Base-by-base conservation (phyloP, 2,888 invertebrate species). In the Anagyrus pseudococci region DNA sequence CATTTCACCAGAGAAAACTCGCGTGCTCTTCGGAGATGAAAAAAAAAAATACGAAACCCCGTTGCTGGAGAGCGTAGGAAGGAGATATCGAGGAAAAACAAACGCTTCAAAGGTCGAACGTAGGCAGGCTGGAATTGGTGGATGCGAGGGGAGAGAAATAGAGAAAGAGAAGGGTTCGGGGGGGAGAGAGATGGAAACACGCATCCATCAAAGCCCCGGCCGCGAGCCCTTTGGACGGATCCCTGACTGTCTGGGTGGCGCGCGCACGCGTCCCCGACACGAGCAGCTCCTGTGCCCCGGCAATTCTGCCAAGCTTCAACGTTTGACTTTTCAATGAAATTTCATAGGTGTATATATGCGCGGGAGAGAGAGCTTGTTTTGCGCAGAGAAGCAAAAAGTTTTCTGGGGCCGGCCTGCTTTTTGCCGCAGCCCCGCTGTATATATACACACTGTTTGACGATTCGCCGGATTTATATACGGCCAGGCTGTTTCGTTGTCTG, bases 291-390 rank as follows among this genome's bases (percentile, higher is more conserved):
- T 1, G 22, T 48, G 33, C 37, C 29, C 10, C 44, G 46, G 43
- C 59, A 56, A 23, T 55, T 20, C 41, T 55, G 47, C 50, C 66
- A 58, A n/a, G 50, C 10, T 22, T 13, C 43, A 15, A 22, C 25
- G 59, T 54, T 46, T 65, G 54, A 37, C 17, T 25, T 61, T 57
- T 54, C 53, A 48, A 53, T 53, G 56, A 53, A 59, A 66, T 66
- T 59, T 37, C 33, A 8, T 37, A 7, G 29, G 29, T 29, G 10
- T 10, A 10, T 29, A 4, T 10, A 29, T 7, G 29, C 29, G 29
- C 4, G n/a, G n/a, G n/a, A n/a, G n/a, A 7, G 29, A 29, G 6
- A 29, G 6, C 29, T 10, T 29, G 6, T 10, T 29, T 10, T 10
- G 29, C 29, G n/a, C n/a, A n/a, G n/a, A n/a, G n/a, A n/a, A n/a